Base-by-base conservation (phyloP, 2,888 invertebrate genomes). In the Ecliptopera silaceata region DNA sequence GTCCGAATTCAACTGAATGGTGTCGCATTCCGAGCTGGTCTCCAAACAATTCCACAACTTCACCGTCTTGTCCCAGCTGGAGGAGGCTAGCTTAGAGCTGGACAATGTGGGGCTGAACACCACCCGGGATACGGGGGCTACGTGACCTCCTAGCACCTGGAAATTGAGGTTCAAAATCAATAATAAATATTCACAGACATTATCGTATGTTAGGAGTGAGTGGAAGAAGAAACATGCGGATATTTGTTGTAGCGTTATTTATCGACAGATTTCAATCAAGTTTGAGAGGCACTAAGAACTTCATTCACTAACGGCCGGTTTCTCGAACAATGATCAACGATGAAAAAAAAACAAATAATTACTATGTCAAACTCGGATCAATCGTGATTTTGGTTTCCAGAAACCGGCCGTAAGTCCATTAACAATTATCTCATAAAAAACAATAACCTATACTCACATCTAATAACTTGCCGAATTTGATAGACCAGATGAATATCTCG, bases 401-500 rank as follows among this genome's bases (percentile, higher is more conserved):
- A n/a, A n/a, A n/a, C n/a, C n/a, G n/a, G n/a, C n/a, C n/a, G n/a
- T n/a, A n/a, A n/a, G n/a, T n/a, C n/a, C n/a, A n/a, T n/a, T n/a
- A n/a, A n/a, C n/a, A n/a, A n/a, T n/a, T n/a, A n/a, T n/a, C n/a
- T n/a, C n/a, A n/a, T n/a, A n/a, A n/a, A n/a, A n/a, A n/a, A n/a
- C n/a, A n/a, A n/a, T n/a, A n/a, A n/a, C n/a, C n/a, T n/a, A n/a
- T 11, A 20, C 80, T 75, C 68, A 96, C 96, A 90, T 99, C 99
- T 18, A 99, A 84, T 1, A 99, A 91, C 63, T 95, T 94, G 1
- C 99, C 99, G 41, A 97, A 95, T 88, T 98, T 97, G 75, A 99
- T 92, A 4, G 98, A 98, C 99, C 99, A 99, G 15, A 99, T 89
- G 89, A 94, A 99, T 64, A 99, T 95, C 74, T 99, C 97, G 86